Base-by-base conservation (phyloP, 2,113 vertebrate genomes). In the Amphiprion percula region DNA sequence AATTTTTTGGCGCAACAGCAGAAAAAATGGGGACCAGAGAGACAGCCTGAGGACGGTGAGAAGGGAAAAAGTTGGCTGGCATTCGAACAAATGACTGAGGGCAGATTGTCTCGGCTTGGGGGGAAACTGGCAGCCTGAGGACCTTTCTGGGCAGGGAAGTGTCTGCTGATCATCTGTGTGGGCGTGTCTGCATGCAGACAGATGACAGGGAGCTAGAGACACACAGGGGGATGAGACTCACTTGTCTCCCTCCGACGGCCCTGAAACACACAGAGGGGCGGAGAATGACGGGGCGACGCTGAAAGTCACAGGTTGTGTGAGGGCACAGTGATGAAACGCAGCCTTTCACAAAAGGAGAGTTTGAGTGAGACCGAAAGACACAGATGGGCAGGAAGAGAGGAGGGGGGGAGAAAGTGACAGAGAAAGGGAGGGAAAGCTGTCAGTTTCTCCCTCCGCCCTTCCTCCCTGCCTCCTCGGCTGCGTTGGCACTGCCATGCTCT, bases 111-210 rank as follows among this genome's bases (percentile, higher is more conserved):
- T 91, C 67, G 21, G 60, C 77, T 87, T 70, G 77, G 89, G 87
- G 69, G 71, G 17, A 79, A 80, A 77, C 68, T 91, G 88, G 87
- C 87, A 91, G 85, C 68, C 66, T 0, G 10, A 78, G 75, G 81
- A 71, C 69, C 78, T 84, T 71, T 82, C 55, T 76, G 87, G 77
- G 78, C 80, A 90, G 90, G 33, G 85, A 91, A 89, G 79, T 91
- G 85, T 87, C 89, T 87, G 85, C 79, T 90, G 91, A 84, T 91
- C 90, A 88, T 94, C 87, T 84, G 88, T 62, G 88, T 81, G 84
- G 88, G 89, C 71, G 91, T 90, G 88, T 89, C 88, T 74, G 63
- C 61, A 17, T 30, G 69, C 63, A 78, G 81, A 85, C 74, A 67
- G 87, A 82, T 71, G 82, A 85, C 68, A 68, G 49, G 39, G 69